A percentile compares a stretch with the other conserved stretches of the same genome.
Conservation (phyloP, 2,888 invertebrate genomes). For the Bugulina stolonifera region DNA sequence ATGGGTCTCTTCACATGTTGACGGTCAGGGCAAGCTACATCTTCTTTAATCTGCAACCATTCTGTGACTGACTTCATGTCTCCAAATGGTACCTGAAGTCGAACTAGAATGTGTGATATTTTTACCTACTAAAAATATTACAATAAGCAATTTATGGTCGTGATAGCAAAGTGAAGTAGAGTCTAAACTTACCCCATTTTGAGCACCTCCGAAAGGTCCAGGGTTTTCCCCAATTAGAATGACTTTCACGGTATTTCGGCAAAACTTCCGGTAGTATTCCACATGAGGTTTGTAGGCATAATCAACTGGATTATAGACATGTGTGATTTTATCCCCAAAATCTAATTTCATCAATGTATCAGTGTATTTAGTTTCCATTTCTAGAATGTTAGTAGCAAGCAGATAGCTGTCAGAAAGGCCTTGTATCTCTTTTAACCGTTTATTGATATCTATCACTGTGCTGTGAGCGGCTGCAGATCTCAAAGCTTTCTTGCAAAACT, state of each 20-base stretch:
- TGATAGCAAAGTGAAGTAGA: too few species aligned
- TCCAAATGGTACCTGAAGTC: conserved; percentile 83
- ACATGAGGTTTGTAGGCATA: conserved; percentile 76
- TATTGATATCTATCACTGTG: neutral
- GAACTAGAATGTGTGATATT: too few species aligned
- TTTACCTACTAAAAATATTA: neutral
- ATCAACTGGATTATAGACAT: conserved; percentile 76
- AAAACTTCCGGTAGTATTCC: conserved; percentile 67
- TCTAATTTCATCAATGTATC: conserved; percentile 54
- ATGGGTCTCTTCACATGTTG: conserved; percentile 66
- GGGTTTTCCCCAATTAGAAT: conserved; percentile 91
- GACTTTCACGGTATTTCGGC: conserved; percentile 62
- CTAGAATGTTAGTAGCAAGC: conserved; percentile 33
- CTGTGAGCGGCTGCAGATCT: neutral
- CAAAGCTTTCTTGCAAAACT: neutral
- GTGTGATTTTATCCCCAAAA: conserved; percentile 60
- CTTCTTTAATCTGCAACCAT: conserved; percentile 69
- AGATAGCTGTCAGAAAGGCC: neutral
- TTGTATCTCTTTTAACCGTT: neutral
- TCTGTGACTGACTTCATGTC: conserved; percentile 71
- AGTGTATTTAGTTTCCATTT: conserved; percentile 40
- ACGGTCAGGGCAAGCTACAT: conserved; percentile 63
- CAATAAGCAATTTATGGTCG: too few species aligned
- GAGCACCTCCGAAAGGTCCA: conserved; percentile 94
- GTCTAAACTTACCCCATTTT: conserved; percentile 69